Conservation (phyloP, 2,113 vertebrate genomes). For the Pteropus alecto region DNA sequence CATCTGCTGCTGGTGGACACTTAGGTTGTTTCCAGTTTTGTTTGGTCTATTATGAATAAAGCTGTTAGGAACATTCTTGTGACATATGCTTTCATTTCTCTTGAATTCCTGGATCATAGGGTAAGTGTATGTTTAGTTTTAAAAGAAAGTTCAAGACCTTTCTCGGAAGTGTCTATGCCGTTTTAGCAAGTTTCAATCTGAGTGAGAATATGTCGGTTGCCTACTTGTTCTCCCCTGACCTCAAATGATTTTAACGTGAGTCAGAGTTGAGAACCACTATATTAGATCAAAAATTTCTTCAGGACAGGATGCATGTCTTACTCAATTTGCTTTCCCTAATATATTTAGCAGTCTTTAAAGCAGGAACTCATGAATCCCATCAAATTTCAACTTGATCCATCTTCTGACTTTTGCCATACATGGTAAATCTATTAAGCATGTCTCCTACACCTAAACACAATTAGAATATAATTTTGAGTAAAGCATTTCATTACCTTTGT, state of each 20-base stretch:
- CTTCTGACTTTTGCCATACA: not conserved
- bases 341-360: conserved; percentile 36
- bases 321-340: not conserved
- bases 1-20: not conserved
- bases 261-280: not conserved
- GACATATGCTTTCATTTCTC: not conserved
- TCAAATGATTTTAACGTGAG: not conserved
- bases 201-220: not conserved
- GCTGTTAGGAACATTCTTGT: not conserved
- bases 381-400: not conserved
- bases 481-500: not conserved
- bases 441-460: not conserved
- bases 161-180: not conserved
- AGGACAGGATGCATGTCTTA: not conserved
- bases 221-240: not conserved
- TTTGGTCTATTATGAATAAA: not conserved
- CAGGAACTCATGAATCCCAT: not conserved
- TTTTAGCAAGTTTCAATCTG: not conserved
- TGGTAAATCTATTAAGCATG: not conserved
- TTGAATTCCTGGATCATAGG: not conserved
- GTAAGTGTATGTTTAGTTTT: not conserved
- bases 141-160: not conserved
- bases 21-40: not conserved
- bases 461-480: not conserved
- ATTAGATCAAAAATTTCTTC: not conserved